Percentiles rank a stretch among this genome's conserved stretches.
Conservation (phyloP, 2,797 vertebrate genomes). For the Dromococcyx pavoninus region DNA sequence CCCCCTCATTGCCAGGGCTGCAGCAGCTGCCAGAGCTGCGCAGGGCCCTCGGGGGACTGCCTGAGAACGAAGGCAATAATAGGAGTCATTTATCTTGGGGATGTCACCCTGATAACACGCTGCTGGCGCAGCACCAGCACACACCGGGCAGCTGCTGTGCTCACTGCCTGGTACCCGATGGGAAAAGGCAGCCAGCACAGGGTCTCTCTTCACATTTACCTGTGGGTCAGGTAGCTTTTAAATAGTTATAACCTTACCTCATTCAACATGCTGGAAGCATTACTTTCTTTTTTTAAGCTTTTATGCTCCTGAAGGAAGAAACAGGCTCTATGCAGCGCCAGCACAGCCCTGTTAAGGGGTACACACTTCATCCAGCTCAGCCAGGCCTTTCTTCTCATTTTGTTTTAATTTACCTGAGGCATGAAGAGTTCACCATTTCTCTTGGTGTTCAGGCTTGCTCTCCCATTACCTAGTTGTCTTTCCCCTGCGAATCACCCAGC, state of each 20-base stretch:
- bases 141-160: background rate
- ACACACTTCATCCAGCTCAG: background rate
- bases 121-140: background rate
- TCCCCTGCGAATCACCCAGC: background rate
- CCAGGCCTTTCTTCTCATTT: background rate
- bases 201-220: background rate
- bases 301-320: background rate
- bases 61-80: background rate
- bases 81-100: background rate
- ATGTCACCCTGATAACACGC: background rate
- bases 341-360: background rate
- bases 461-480: background rate
- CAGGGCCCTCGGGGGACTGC: background rate
- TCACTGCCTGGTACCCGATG: fast-evolving
- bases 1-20: fast-evolving
- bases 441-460: background rate
- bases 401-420: background rate
- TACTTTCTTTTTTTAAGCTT: background rate
- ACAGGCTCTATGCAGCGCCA: background rate
- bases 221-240: fast-evolving
- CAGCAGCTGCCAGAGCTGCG: background rate
- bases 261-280: background rate
- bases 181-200: background rate
- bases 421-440: fast-evolving
- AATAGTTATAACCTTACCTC: background rate